Base-by-base conservation (phyloP, 2,888 invertebrate genomes). In the Tridacna crocea region DNA sequence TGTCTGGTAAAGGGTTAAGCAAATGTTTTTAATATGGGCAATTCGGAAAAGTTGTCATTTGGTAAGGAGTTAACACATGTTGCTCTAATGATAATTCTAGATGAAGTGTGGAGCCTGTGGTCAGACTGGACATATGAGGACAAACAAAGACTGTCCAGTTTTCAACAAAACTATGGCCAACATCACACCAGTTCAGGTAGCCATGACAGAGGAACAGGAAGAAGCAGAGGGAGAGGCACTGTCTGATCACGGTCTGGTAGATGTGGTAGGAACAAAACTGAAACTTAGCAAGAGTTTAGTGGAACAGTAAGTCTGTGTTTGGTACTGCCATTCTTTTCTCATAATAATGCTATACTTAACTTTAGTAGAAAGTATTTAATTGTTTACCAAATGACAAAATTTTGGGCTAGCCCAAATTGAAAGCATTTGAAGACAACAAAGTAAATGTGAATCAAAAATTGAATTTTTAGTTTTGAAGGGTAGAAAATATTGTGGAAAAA, bases 61-160 rank as follows among this genome's bases (percentile, higher is more conserved):
- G 2, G 36, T 36, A 36, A 36, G 8, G 36, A 36, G 36, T 36
- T 36, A 36, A 36, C 36, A 36, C 2, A 36, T 36, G 2, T 36
- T 36, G 36, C 36, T 36, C 2, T 36, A 36, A 36, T 36, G 36
- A 36, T 19, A 19, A 58, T 58, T 73, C 12, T 36, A 95, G 95
- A 95, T 99, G 82, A 97, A 98, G 95, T 99, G 99, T 95, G 99
- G 99, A 15, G 99, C 99, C 13, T 99, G 99, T 95, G 99, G 99
- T 13, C 98, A 93, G 61, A 95, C 95, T 27, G 96, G 96, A 15
- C 96, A 96, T 93, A 96, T 96, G 96, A 94, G 99, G 77, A 99
- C 99, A 0, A 99, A 99, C 95, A 99, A 99, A 94, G 98, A 99
- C 17, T 99, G 99, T 94, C 99, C 99, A 0, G 95, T 98, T 73